Evolutionary conservation across 1,140 invertebrate genomes (phyloP).

Genomic region (Xylocopa sonorina): DNA sequence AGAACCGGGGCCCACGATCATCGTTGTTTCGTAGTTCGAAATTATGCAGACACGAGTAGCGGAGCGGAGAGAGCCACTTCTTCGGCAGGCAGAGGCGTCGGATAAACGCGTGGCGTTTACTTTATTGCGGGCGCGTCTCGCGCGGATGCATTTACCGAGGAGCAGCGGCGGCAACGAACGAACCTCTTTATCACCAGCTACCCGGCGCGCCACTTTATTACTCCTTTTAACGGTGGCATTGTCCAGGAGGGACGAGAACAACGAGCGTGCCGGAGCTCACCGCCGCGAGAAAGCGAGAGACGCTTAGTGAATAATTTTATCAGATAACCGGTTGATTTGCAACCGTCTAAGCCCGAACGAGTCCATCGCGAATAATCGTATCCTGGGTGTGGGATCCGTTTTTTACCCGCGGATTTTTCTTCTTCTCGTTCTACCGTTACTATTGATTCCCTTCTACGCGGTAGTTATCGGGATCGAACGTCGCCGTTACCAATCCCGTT

Average conservation of each 20-base stretch:
- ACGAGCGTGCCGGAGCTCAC: neutral
- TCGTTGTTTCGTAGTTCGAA: neutral
- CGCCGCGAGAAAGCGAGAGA: conserved; percentile 15
- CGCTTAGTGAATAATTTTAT: conserved; percentile 48
- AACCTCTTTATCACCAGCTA: conserved; percentile 59
- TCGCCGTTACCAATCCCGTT: neutral
- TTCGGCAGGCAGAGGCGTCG: conserved; percentile 25
- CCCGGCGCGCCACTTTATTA: conserved; percentile 59
- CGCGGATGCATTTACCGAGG: conserved; percentile 45
- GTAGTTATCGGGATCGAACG: neutral
- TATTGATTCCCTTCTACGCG: neutral
- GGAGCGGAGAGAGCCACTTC: neutral
- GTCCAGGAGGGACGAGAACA: conserved; percentile 49
- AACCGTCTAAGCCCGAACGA: conserved; percentile 18
- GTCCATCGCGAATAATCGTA: conserved; percentile 23
- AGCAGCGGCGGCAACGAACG: conserved; percentile 21
- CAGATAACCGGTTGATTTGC: conserved; percentile 47
- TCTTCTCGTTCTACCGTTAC: neutral
- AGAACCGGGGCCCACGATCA: neutral
- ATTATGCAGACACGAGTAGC: conserved; percentile 3
- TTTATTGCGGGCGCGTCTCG: conserved; percentile 44
- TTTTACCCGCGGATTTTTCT: neutral
- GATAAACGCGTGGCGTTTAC: conserved; percentile 40
- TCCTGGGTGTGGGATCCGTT: conserved; percentile 1
- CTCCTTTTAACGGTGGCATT: conserved; percentile 70